phyloP scores from a whole-genome alignment of 2,888 invertebrate genomes.

The Pilophorus perplexus region DNA sequence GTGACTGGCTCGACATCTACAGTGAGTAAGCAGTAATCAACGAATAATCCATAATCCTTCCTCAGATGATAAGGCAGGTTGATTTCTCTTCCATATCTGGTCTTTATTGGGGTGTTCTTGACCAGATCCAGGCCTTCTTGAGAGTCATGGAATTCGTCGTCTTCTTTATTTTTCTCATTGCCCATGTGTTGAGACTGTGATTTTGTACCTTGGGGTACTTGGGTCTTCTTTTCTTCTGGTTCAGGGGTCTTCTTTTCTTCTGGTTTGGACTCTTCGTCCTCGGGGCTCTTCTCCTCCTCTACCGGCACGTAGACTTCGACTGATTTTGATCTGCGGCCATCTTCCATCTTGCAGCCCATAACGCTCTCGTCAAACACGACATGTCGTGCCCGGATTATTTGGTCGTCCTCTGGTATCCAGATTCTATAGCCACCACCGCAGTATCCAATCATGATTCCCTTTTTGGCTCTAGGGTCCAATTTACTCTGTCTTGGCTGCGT shows the following conservation, averaged over 20 bases:
- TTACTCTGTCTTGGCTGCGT: constrained; percentile 40
- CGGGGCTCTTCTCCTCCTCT: too few relatives aligned
- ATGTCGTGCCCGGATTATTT: constrained; percentile 39
- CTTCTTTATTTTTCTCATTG: too few relatives aligned
- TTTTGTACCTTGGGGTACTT: background rate
- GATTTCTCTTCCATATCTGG: too few relatives aligned
- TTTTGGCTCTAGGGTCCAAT: constrained; percentile 33
- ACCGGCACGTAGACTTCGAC: too few relatives aligned
- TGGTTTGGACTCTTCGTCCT: background rate
- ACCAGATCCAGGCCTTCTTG: too few relatives aligned
- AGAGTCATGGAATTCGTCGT: too few relatives aligned
- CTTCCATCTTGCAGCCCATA: background rate
- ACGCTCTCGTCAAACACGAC: constrained; percentile 16
- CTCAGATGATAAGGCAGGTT: constrained; percentile 4
- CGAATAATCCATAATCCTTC: constrained; percentile 42
- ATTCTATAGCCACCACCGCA: constrained; percentile 39
- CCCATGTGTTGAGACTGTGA: too few relatives aligned
- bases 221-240: background rate
- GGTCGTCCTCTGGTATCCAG: constrained; percentile 21
- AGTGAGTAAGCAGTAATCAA: constrained; percentile 40
- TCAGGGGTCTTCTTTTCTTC: background rate
- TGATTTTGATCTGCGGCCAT: too few relatives aligned
- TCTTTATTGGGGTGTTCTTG: too few relatives aligned
- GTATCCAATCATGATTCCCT: constrained; percentile 38
- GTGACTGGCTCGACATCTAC: constrained; percentile 27